Percentiles rank a stretch among this genome's conserved stretches.
These are phyloP conservation scores for Anthopleura xanthogrammica DNA, from an alignment of 92 coral and sea anemone species.

Conservation along the genomic window DNA sequence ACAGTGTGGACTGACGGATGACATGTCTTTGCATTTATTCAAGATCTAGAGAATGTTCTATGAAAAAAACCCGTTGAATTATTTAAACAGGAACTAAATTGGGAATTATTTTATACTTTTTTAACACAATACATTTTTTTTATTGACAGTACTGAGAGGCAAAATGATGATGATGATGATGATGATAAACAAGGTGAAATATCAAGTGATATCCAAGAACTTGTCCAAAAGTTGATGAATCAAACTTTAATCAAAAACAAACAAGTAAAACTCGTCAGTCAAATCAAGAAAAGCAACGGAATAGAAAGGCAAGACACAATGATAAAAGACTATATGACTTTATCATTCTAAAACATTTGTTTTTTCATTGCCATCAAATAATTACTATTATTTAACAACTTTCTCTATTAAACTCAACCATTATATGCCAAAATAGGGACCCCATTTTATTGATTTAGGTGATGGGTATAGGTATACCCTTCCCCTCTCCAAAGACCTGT, in stretches of 20 bases:
- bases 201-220: constrained; percentile 10
- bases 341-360: neutral
- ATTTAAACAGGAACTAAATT: no score
- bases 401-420: no score
- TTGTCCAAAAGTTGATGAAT: constrained; percentile 19
- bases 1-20: no score
- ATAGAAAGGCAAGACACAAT: neutral
- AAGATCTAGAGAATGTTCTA: no score
- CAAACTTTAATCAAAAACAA: neutral
- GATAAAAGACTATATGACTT: neutral
- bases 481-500: no score
- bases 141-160: neutral
- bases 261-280: neutral
- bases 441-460: no score
- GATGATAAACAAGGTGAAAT: neutral
- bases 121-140: neutral
- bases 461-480: no score
- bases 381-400: no score
- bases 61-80: no score
- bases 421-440: no score
- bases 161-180: neutral
- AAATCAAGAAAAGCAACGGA: neutral
- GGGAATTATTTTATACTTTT: no score
- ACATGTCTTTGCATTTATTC: no score
- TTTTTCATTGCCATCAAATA: neutral